These are phyloP conservation scores for Myotis findleyi DNA, from an alignment of 2,797 vertebrate genomes.

Conservation along the genomic window DNA sequence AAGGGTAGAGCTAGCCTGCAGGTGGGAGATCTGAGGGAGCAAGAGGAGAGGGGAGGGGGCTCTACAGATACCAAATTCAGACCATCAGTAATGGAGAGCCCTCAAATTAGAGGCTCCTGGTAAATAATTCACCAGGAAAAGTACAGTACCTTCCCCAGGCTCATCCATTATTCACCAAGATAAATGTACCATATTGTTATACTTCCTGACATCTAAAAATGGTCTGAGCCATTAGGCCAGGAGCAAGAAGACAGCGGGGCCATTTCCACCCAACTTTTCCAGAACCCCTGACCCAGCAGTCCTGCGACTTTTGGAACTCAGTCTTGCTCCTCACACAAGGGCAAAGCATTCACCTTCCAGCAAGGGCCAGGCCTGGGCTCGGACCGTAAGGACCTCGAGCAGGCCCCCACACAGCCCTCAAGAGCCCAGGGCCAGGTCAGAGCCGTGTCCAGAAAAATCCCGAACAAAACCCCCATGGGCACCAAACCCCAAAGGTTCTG, in stretches of 20 bases:
- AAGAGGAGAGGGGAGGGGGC: background rate
- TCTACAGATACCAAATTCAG: background rate
- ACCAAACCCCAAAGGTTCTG: background rate
- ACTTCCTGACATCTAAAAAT: constrained; percentile 85
- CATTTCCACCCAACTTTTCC: constrained; percentile 76
- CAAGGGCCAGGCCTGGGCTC: background rate
- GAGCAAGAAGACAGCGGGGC: constrained; percentile 36
- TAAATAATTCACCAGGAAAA: constrained; percentile 83
- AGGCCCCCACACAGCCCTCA: background rate
- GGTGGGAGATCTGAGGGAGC: background rate
- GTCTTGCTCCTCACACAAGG: background rate
- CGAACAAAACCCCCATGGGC: background rate
- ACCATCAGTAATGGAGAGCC: constrained; percentile 50
- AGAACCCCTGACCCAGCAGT: constrained; percentile 53
- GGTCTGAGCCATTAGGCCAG: constrained; percentile 77
- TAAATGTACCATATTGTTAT: constrained; percentile 75
- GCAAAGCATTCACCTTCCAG: background rate
- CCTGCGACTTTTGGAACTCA: background rate
- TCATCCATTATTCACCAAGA: constrained; percentile 88
- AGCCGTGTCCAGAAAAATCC: background rate
- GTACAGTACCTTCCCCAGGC: constrained; percentile 76
- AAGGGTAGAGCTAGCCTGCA: background rate
- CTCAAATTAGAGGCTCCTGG: constrained; percentile 81
- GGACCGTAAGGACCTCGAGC: background rate
- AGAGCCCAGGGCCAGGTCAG: background rate